Evolutionary conservation across 2,888 invertebrate species (phyloP).

Genomic region (Nephrotoma flavescens): DNA sequence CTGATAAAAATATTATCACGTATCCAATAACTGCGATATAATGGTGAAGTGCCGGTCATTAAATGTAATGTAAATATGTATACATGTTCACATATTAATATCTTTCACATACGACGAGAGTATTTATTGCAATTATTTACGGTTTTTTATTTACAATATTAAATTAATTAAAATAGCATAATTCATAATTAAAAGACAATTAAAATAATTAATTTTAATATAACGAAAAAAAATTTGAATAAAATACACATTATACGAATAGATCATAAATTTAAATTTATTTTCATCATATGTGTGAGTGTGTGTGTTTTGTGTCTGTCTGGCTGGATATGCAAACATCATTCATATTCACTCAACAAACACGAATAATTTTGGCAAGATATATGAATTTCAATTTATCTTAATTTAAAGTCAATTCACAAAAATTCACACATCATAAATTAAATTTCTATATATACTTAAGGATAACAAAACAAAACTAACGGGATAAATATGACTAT

Average conservation of each 20-base stretch:
- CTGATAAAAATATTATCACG: background rate
- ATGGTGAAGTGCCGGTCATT: background rate
- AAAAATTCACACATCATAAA: background rate
- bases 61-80: background rate
- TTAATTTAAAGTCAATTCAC: background rate
- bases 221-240: background rate
- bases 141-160: background rate
- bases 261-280: background rate
- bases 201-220: background rate
- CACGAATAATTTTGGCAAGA: background rate
- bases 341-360: background rate
- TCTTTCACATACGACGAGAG: background rate
- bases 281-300: background rate
- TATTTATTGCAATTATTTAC: background rate
- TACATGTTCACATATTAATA: background rate
- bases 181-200: background rate
- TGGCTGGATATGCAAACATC: background rate
- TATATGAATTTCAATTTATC: background rate
- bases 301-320: background rate
- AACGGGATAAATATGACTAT: background rate
- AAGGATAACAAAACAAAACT: background rate
- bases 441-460: background rate
- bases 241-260: background rate
- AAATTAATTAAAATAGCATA: background rate
- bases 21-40: background rate